Evolutionary conservation across 2,888 invertebrate genomes (phyloP).

Genomic region (Callinectes sapidus): DNA sequence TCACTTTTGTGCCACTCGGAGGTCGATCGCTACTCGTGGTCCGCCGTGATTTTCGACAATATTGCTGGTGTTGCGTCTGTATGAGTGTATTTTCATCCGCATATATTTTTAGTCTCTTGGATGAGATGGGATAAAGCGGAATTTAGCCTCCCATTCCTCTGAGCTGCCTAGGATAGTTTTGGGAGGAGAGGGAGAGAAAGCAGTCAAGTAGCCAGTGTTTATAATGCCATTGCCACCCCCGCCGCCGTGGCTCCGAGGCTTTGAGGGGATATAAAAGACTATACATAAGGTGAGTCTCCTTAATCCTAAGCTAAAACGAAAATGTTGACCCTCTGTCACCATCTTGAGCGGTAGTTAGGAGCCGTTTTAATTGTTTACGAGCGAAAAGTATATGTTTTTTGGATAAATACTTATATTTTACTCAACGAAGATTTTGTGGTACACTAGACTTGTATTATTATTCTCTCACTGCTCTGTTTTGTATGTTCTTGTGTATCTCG

Average conservation of each 20-base stretch:
- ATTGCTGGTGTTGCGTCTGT: not conserved
- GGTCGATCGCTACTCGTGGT: not conserved
- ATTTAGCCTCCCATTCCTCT: not conserved
- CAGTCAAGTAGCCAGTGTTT: not conserved
- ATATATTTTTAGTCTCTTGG: not conserved
- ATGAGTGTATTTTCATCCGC: not conserved
- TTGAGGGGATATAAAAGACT: not conserved
- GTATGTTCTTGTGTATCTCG: not conserved
- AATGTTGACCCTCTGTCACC: not conserved
- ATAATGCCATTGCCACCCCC: not conserved
- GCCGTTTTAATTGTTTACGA: not conserved
- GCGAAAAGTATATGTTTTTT: not conserved
- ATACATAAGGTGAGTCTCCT: conserved; percentile 8
- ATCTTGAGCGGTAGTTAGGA: not conserved
- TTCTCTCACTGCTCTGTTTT: not conserved
- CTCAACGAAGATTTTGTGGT: not conserved
- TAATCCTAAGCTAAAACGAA: not conserved
- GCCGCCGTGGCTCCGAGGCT: not conserved
- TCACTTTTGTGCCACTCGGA: not conserved
- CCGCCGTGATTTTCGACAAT: not conserved
- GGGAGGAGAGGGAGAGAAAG: not conserved
- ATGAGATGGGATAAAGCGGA: not conserved
- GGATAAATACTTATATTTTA: not conserved
- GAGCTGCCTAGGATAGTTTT: not conserved
- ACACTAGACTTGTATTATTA: not conserved